phyloP scores from a whole-genome alignment of 1,140 invertebrate species.

The Cherax quadricarinatus region DNA sequence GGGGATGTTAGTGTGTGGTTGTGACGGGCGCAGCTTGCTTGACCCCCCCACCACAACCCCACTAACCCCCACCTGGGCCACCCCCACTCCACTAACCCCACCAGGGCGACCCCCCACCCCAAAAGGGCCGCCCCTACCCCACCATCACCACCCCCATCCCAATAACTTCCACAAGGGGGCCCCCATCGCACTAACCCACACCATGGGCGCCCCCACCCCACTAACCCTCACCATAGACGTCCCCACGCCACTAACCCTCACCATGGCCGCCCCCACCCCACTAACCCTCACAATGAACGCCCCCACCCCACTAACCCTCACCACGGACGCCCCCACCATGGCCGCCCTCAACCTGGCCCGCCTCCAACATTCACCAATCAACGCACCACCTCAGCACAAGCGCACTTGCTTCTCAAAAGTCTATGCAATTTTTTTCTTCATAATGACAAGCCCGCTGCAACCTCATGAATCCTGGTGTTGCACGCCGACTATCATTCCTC shows the following conservation, averaged over 20 bases:
- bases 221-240: no score
- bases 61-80: background rate
- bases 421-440: background rate
- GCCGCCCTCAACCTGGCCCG: no score
- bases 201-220: background rate
- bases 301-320: background rate
- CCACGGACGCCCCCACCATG: no score
- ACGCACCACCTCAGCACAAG: background rate
- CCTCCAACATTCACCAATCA: background rate
- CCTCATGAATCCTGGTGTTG: background rate
- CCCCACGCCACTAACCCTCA: background rate
- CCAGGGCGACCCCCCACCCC: background rate
- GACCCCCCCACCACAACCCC: background rate
- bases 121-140: background rate
- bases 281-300: no score
- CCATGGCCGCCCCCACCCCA: background rate
- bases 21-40: background rate
- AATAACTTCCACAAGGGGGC: no score
- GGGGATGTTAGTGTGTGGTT: background rate
- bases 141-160: no score
- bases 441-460: background rate
- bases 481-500: background rate
- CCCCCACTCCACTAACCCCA: background rate
- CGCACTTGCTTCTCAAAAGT: background rate
- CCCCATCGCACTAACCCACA: background rate